Base-by-base conservation (phyloP, 2,888 invertebrate genomes). In the Tubulanus polymorphus region DNA sequence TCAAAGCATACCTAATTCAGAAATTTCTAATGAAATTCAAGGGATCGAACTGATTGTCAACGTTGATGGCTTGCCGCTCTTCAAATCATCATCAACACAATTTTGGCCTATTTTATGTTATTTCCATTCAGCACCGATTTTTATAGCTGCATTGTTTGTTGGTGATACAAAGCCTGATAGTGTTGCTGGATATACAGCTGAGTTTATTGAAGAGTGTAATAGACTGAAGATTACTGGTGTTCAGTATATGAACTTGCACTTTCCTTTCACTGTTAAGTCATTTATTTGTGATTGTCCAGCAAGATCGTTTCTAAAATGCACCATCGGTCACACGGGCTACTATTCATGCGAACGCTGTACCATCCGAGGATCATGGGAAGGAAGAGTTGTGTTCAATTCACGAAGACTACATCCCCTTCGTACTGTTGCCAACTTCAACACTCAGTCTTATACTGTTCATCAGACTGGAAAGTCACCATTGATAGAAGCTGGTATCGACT, bases 241-340 rank as follows among this genome's bases (percentile, higher is more conserved):
- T 2, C 6, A 10, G 6, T 8, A 28, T 29, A 18, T 20, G 3
- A 37, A 45, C 18, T 25, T n/a, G 18, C 15, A 23, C 8, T 55
- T 30, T 10, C 15, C 8, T 20, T 18, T 55, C 12, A 15, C 18
- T n/a, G 30, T 60, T n/a, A 23, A 37, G 20, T 37, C 54, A 27
- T 55, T 60, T 55, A 57, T 60, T 37, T 60, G 60, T 55, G 60
- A 60, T 60, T 48, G 57, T 8, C 60, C 60, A 20, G 60, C 60
- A 20, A 35, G 60, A 30, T 45, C 60, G 5, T 55, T 60, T 27
- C 5, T 58, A 15, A 58, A 60, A 29, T 10, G 53, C 29, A 53
- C 48, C 30, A 59, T 54, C 30, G 48, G 37, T 18, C 60, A 59
- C 47, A 50, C 41, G 23, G 59, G 51, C 1, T 59, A 59, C 47